Base-by-base conservation (phyloP, 1,140 invertebrate species). In the Apocrypta bakeri region DNA sequence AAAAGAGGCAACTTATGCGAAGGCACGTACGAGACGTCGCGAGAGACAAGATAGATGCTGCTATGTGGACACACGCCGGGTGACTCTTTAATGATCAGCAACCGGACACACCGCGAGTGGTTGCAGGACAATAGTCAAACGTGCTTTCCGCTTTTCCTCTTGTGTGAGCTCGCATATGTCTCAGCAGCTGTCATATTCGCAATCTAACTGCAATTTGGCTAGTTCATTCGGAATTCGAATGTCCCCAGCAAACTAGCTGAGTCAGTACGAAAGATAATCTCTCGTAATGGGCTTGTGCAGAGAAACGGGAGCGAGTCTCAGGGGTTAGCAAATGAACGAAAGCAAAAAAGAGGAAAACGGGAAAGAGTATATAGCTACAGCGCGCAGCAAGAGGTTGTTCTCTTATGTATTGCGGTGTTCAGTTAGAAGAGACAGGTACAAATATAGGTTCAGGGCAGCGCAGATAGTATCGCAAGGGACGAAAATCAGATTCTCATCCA, bases 71-170 rank as follows among this genome's bases (percentile, higher is more conserved):
- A 33, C 42, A 73, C 81, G 75, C 48, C 72, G 81, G 64, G 66
- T 75, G 81, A 83, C 78, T 83, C 75, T 33, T 79, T 74, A 83
- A 83, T 76, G 61, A 73, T 75, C 69, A 11, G 12, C 21, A n/a
- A 14, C 9, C 33, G 63, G 72, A 74, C 31, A 14, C 21, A 25
- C 1, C 63, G 4, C 66, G 66, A 31, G 69, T 17, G 25, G 42
- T 40, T 31, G 14, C 7, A 25, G 37, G 8, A 40, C 64, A 78
- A 82, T 56, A 48, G 31, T 48, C 37, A 72, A 82, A 82, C 81
- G 81, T 82, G 74, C 72, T 77, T 82, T 82, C 81, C 81, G 81
- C 73, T 69, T 81, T 81, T 42, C 61, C 1, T 76, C 14, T 71
- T 63, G 31, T 74, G 64, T 33, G 27, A 66, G 63, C 63, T 56